Base-by-base conservation (phyloP, 2,113 vertebrate species). In the Bubo bubo region DNA sequence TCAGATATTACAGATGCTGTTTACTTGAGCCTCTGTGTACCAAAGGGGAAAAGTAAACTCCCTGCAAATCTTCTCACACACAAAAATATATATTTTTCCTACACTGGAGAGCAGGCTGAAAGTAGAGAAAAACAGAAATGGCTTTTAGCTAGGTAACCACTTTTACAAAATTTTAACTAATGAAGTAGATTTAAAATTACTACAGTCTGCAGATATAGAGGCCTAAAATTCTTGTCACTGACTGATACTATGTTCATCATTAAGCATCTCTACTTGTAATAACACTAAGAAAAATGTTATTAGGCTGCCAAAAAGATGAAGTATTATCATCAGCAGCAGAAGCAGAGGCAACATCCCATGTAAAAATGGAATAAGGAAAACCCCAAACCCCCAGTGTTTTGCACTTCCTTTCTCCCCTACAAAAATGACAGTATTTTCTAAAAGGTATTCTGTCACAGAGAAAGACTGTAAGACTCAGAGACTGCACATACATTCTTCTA, bases 1-100 rank as follows among this genome's bases (percentile, higher is more conserved):
- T 95, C 76, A 89, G 56, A 77, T 90, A 91, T 95, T 90, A 91
- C 49, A 94, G 76, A 88, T 79, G 66, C 39, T 95, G 52, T 71
- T 87, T 86, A 87, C 72, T 52, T 79, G 63, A 89, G 66, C 60
- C 39, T 96, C 63, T 89, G 64, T 80, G 83, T 91, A 94, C 43
- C 64, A 64, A 88, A 86, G 19, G 27, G 50, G 28, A 93, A 95
- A 95, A 92, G 59, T 45, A 95, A 93, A 94, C 30, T 89, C 62
- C 35, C 77, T 53, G 64, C 15, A 96, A 92, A 79, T 87, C 76
- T 94, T 95, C 72, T 68, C 20, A 7, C 30, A 71, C 63, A 84
- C n/a, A 88, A 8, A 90, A 74, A 79, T 50, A 75, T 27, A 14
- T 58, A n/a, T 56, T 88, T 89, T 66, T 93, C 43, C 89, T 93